These are phyloP conservation scores for Grammomys dolichurus DNA, from an alignment of 2,113 vertebrate species.

Conservation along the genomic window DNA sequence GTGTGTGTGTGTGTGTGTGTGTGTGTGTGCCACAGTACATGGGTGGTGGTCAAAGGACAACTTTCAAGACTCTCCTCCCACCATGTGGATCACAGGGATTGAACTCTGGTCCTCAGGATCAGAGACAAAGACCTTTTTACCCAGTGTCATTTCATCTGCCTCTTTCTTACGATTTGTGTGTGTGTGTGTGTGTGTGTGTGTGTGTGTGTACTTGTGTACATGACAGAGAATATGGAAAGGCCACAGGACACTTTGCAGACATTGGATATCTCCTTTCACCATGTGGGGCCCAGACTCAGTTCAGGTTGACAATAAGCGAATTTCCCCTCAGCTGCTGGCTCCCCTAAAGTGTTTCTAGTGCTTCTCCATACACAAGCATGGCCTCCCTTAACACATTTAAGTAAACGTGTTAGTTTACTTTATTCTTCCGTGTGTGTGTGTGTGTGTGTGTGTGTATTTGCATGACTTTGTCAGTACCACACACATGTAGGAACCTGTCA, in stretches of 20 bases:
- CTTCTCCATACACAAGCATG: background rate
- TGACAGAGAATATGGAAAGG: background rate
- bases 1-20: background rate
- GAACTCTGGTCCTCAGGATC: background rate
- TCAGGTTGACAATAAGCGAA: background rate
- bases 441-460: background rate
- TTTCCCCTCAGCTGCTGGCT: background rate
- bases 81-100: background rate
- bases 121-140: background rate
- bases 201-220: background rate
- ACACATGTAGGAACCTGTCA: background rate
- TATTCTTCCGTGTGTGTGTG: background rate
- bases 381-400: background rate
- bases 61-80: background rate
- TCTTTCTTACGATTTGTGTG: background rate
- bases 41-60: background rate
- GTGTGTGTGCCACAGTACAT: background rate
- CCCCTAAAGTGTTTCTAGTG: background rate
- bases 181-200: too few relatives aligned
- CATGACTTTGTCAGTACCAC: background rate
- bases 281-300: background rate
- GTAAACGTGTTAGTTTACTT: background rate
- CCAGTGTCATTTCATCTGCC: background rate
- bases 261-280: background rate
- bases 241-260: background rate